A percentile compares a stretch with the other conserved stretches of the same genome.
Conservation (phyloP, 2,113 vertebrate species). For the Taurulus bubalis region DNA sequence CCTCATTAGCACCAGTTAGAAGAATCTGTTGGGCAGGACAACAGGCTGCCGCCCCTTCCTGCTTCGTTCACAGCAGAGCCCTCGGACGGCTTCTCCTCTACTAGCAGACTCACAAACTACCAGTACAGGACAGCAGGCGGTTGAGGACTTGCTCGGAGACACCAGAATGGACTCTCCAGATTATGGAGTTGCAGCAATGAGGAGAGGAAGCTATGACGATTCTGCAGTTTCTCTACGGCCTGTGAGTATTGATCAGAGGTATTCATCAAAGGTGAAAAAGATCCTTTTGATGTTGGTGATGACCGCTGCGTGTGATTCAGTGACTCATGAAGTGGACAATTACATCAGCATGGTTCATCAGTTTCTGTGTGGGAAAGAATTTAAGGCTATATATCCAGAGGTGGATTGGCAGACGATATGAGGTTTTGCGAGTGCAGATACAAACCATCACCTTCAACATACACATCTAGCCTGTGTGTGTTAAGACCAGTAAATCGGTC, state of each 20-base stretch:
- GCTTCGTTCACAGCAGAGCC: slow-evolving; percentile 27
- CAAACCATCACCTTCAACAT: background rate
- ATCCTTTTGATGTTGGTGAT: background rate
- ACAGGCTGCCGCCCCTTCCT: slow-evolving; percentile 11
- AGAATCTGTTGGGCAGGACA: slow-evolving; percentile 36
- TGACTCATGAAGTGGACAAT: background rate
- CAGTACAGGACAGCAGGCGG: background rate
- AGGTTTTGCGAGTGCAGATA: background rate
- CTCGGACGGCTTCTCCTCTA: slow-evolving; percentile 1
- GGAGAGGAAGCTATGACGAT: slow-evolving; percentile 81
- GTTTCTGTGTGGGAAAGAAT: background rate
- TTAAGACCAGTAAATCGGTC: background rate
- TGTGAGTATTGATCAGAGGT: slow-evolving; percentile 77
- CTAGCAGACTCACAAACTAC: background rate
- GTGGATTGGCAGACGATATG: background rate
- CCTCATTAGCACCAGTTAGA: slow-evolving; percentile 76
- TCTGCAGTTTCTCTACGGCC: slow-evolving; percentile 62
- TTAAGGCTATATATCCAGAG: background rate
- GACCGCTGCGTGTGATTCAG: background rate
- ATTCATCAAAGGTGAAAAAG: background rate
- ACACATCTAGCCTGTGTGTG: background rate
- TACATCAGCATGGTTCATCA: background rate
- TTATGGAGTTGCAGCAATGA: slow-evolving; percentile 49
- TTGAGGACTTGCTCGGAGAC: background rate
- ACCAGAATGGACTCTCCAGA: slow-evolving; percentile 50